Evolutionary conservation across 2,888 invertebrate species (phyloP).

Genomic region (Plagodis dolabraria): DNA sequence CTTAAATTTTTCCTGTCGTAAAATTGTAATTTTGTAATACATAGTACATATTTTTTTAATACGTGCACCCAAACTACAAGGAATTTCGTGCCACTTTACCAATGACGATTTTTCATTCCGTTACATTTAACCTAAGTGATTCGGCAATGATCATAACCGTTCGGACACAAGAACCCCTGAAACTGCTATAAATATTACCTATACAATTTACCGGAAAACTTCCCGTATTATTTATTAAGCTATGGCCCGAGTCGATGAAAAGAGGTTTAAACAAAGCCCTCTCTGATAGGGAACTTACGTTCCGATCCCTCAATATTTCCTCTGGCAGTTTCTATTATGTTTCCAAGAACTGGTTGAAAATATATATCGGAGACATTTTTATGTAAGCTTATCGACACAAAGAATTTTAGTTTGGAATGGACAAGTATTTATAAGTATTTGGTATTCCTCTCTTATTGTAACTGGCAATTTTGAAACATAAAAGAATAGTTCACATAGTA

Average conservation of each 20-base stretch:
- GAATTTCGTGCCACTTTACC: constrained; percentile 11
- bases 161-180: constrained; percentile 35
- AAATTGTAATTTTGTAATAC: no score
- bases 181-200: constrained; percentile 51
- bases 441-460: no score
- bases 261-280: constrained; percentile 57
- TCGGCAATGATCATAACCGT: constrained; percentile 37
- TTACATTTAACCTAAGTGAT: constrained; percentile 37
- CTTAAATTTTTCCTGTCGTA: no score
- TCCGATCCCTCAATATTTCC: constrained; percentile 50
- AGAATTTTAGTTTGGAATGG: no score
- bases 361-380: constrained; percentile 8
- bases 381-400: no score
- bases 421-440: no score
- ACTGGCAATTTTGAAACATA: no score
- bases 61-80: constrained; percentile 13
- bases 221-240: constrained; percentile 57
- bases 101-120: constrained; percentile 29
- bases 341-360: constrained; percentile 37
- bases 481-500: no score
- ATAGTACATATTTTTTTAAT: background rate
- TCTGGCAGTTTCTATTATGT: constrained; percentile 44
- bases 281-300: constrained; percentile 56
- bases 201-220: constrained; percentile 44
- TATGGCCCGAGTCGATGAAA: constrained; percentile 47